Percentiles rank a stretch among this genome's conserved stretches.
These are phyloP conservation scores for Dynastes maya DNA, from an alignment of 2,888 invertebrate genomes.

Conservation along the genomic window DNA sequence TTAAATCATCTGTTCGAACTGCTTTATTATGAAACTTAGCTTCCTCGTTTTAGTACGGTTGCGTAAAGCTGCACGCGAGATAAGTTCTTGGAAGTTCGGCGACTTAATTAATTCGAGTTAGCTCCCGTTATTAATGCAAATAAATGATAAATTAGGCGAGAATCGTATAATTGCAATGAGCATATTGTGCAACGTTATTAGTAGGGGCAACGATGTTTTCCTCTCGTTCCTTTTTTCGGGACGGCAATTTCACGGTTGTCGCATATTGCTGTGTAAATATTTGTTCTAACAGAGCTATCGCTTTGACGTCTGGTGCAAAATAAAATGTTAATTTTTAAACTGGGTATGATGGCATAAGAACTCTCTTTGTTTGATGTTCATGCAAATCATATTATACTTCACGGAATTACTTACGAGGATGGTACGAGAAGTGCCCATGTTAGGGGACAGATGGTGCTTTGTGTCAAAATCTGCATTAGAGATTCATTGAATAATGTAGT, in stretches of 20 bases:
- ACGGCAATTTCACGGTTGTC: background rate
- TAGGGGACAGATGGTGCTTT: too few species aligned
- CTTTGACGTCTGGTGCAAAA: background rate
- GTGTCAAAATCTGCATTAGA: too few species aligned
- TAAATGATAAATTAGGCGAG: constrained; percentile 33
- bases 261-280: constrained; percentile 20
- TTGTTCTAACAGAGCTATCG: background rate
- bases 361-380: background rate
- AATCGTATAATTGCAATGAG: constrained; percentile 8
- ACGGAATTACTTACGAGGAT: too few species aligned
- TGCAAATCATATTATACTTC: background rate
- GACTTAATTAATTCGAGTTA: constrained; percentile 32
- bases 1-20: constrained; percentile 21
- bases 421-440: too few species aligned
- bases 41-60: constrained; percentile 12
- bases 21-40: constrained; percentile 24
- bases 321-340: constrained; percentile 4
- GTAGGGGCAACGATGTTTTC: background rate
- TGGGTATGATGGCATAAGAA: background rate
- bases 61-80: constrained; percentile 5
- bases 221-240: background rate
- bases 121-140: constrained; percentile 21
- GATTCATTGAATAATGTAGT: too few species aligned
- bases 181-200: constrained; percentile 10
- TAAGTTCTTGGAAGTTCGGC: constrained; percentile 29